Evolutionary conservation across 1,140 invertebrate genomes (phyloP), one percentile per base, ranked within the genome.

Genomic region (Ceratosolen solmsi): DNA sequence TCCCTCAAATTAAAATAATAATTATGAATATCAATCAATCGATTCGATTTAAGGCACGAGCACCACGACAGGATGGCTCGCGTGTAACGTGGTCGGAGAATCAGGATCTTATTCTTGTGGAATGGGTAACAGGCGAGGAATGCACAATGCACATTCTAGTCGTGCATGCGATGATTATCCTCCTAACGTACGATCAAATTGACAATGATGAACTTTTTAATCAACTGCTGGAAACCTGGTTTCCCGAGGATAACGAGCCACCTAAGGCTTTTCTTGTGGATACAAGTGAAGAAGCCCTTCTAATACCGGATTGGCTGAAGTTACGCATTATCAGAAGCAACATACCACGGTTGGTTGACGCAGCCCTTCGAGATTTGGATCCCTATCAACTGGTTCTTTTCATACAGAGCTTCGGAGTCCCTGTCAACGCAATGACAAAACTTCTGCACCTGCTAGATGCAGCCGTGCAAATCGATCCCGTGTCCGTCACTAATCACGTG

Each of bases 401-500:
- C 89, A 97, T 99, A 68, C 98, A 99, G 90, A 98, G 97, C 20
- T 99, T 99, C 91, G 98, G 98, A 36, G 97, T 99, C 83, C 98
- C 98, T 0, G 95, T 98, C 0, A 92, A 94, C 77, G 97, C 96
- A 8, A 98, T 99, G 96, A 96, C 93, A 33, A 96, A 96, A 87
- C 87, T 98, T 20, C 89, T 98, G 33, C 93, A 94, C 68, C 94
- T 94, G 49, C 90, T 98, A 25, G 97, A 98, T 89, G 89, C 92
- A 17, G 94, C 94, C 13, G 95, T 96, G 0, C 92, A 94, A 76
- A 92, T 93, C 25, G 94, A 96, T 87, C 92, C 93, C 1, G 92
- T 93, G 56, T 92, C 95, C 0, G 95, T 97, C 0, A 94, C 93
- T 4, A 94, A 95, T 81, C 94, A 94, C 20, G 95, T 97, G 0